Evolutionary conservation across 2,888 invertebrate genomes (phyloP), one percentile per base, ranked within the genome.

Genomic region (Drosophila diplacantha): DNA sequence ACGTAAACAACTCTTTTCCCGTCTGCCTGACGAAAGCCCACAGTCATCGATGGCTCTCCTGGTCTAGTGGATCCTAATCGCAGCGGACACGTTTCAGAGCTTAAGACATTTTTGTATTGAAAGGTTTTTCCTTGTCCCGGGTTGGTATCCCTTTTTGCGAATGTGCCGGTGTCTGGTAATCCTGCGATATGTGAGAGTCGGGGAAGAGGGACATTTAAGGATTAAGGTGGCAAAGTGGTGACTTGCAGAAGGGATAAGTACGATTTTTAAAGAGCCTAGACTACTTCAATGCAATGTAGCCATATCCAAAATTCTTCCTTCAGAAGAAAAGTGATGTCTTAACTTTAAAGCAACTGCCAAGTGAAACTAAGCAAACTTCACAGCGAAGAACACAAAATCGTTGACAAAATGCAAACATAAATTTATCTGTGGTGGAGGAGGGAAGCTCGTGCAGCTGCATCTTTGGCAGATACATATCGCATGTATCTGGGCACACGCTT

Each of bases 381-480:
- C 53, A 56, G 41, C 46, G 51, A 37, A 49, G 44, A 49, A 57
- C 57, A 56, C 41, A 44, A 60, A 70, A 35, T 32, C 38, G 59
- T 29, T 58, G n/a, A 49, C 12, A 54, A 32, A 55, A 50, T 60
- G 58, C 51, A 47, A 54, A 58, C 31, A 46, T 16, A 53, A 41
- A 53, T 51, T 46, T 64, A 73, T 66, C 60, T 69, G 37, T 34
- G 34, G 47, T 22, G 43, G 43, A 20, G 35, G 26, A 53, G 41
- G 29, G n/a, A 12, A 35, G 24, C 14, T 52, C 22, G 44, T 62
- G 52, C 51, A 57, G 66, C 71, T 63, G 64, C 69, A 70, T 74
- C 74, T 79, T 67, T 59, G 53, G 51, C 49, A 70, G 78, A 81
- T 81, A 73, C 68, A 70, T 74, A 75, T 73, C 74, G 54, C 43